Evolutionary conservation across 2,797 vertebrate genomes (phyloP).

Genomic region (Steatocranus sp.): DNA sequence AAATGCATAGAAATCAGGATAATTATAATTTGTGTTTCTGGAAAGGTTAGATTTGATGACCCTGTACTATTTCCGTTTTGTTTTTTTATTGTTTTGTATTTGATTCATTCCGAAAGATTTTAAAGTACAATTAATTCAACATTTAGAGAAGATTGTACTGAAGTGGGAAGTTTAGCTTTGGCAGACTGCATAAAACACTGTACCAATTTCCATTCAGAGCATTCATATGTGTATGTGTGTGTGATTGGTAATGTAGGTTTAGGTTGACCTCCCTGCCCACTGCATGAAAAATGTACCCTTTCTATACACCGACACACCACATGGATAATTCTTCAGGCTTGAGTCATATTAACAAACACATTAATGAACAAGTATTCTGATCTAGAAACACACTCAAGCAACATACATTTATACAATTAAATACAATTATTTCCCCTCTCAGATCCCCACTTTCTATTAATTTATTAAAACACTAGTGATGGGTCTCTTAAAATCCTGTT

Average conservation of each 20-base stretch:
- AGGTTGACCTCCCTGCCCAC: constrained; percentile 30
- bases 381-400: neutral
- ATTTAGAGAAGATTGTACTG: neutral
- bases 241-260: neutral
- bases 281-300: neutral
- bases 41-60: neutral
- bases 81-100: neutral
- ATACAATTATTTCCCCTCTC: neutral
- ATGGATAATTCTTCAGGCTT: neutral
- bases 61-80: neutral
- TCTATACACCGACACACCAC: neutral
- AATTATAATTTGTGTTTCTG: neutral
- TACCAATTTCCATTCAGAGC: neutral
- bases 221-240: neutral
- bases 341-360: neutral
- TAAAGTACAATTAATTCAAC: neutral
- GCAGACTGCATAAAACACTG: neutral
- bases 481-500: neutral
- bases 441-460: neutral
- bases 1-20: neutral
- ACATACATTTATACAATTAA: neutral
- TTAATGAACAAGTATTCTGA: neutral
- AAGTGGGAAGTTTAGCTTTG: neutral
- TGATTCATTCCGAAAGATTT: neutral
- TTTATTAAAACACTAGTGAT: neutral